phyloP scores from a whole-genome alignment of 2,888 invertebrate species.

The Eugnorisma glareosa region DNA sequence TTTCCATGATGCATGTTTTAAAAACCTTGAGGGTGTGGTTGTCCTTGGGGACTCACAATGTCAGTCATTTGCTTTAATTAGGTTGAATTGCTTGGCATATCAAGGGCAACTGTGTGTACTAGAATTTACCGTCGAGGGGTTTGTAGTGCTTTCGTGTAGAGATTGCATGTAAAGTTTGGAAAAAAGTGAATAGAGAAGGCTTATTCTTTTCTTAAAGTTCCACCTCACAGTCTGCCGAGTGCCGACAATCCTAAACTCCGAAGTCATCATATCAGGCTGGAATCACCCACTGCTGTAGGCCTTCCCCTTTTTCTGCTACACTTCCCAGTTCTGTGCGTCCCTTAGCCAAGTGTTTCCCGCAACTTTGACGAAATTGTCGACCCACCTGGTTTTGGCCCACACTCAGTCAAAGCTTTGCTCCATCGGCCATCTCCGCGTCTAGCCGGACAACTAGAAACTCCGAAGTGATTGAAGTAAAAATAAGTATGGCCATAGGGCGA shows the following conservation, averaged over 20 bases:
- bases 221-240: too few relatives aligned
- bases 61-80: slow-evolving; percentile 15
- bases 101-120: slow-evolving; percentile 18
- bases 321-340: neutral
- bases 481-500: neutral
- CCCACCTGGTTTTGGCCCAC: neutral
- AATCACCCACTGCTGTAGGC: too few relatives aligned
- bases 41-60: neutral
- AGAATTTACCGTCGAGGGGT: slow-evolving; percentile 22
- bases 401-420: too few relatives aligned
- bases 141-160: slow-evolving; percentile 6
- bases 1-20: neutral
- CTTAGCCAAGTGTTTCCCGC: neutral
- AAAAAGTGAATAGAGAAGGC: neutral
- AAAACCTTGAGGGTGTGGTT: slow-evolving; percentile 1
- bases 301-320: neutral
- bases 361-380: too few relatives aligned
- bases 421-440: neutral
- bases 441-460: neutral
- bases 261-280: neutral
- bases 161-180: neutral
- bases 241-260: neutral
- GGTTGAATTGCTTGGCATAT: slow-evolving; percentile 1
- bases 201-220: neutral
- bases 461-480: neutral